phyloP scores from a whole-genome alignment of 2,797 vertebrate species.

The Brachyrhaphis roseni region DNA sequence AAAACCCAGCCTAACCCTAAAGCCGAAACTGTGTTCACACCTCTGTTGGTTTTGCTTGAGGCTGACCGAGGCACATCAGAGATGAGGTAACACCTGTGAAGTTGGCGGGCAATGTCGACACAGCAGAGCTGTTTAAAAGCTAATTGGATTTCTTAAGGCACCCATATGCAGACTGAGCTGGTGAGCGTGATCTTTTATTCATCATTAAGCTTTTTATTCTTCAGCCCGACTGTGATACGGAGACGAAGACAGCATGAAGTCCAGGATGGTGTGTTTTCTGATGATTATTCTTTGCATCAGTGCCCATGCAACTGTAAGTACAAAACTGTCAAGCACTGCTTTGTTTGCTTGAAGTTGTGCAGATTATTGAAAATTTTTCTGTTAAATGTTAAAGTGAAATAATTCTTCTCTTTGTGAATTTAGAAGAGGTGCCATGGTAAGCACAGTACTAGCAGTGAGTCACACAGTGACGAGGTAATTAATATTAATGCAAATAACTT shows the following conservation, averaged over 20 bases:
- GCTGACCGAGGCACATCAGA: conserved; percentile 40
- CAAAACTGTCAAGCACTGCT: neutral
- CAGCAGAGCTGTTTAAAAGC: conserved; percentile 49
- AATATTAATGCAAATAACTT: neutral
- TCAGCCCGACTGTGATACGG: neutral
- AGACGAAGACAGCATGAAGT: conserved; percentile 11
- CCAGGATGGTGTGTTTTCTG: conserved; percentile 55
- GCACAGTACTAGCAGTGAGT: conserved; percentile 50
- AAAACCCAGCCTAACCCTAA: conserved; percentile 20
- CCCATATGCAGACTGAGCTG: conserved; percentile 23
- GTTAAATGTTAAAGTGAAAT: neutral
- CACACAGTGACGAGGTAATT: conserved; percentile 70
- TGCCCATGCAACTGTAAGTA: conserved; percentile 58
- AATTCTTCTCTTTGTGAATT: neutral
- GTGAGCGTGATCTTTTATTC: conserved; percentile 21
- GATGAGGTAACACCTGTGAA: conserved; percentile 55
- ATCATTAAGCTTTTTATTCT: conserved; percentile 13
- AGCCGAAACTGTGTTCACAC: conserved; percentile 42
- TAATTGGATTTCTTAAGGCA: conserved; percentile 37
- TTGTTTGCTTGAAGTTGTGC: neutral
- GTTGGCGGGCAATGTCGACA: conserved; percentile 29
- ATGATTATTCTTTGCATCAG: conserved; percentile 36
- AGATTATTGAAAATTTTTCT: neutral
- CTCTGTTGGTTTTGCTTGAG: conserved; percentile 45
- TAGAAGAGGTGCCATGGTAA: conserved; percentile 47